Base-by-base conservation (phyloP, 2,888 invertebrate species). In the Torymus aiolomorphi region DNA sequence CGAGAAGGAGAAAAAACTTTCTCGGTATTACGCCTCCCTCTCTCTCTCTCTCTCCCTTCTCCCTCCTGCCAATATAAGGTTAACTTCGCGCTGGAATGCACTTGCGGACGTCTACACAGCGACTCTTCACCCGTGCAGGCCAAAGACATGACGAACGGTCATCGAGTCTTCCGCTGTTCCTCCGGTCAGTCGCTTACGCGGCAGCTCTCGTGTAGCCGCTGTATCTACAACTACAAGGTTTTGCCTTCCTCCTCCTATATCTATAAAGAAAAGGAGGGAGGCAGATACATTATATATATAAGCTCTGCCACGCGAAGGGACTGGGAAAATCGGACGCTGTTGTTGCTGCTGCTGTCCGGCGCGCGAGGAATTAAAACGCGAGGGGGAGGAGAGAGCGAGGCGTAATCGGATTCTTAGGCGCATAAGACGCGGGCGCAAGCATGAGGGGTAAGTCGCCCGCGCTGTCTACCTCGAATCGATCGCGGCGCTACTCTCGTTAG, bases 391-490 rank as follows among this genome's bases (percentile, higher is more conserved):
- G 31, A 62, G 13, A 16, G n/a, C 61, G 62, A 2, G 2, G 18
- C 49, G 74, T 80, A 80, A 80, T 77, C 77, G 80, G 74, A 80
- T 80, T 80, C 70, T 70, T 63, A 52, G 42, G 12, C 18, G 24
- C 20, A 20, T 3, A 5, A 52, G 42, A 42, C 51, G 57, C 51
- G 51, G 12, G 16, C 57, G 49, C n/a, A 24, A 5, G 14, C 14
- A 2, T 11, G 12, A 66, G 12, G 18, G 42, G 42, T 42, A 42
- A 42, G 42, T 42, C 42, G 42, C 42, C 42, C 5, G 57, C 31
- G 16, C 11, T 10, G 42, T 18, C 11, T 13, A 24, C 14, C 20
- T 13, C 18, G 61, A 52, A 76, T 76, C 80, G 80, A 80, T 80
- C 73, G 67, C 0, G 42, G 42, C 42, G 42, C 5, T 42, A 42